These are phyloP conservation scores for Charanyca ferruginea DNA, from an alignment of 2,888 invertebrate genomes.

Conservation along the genomic window DNA sequence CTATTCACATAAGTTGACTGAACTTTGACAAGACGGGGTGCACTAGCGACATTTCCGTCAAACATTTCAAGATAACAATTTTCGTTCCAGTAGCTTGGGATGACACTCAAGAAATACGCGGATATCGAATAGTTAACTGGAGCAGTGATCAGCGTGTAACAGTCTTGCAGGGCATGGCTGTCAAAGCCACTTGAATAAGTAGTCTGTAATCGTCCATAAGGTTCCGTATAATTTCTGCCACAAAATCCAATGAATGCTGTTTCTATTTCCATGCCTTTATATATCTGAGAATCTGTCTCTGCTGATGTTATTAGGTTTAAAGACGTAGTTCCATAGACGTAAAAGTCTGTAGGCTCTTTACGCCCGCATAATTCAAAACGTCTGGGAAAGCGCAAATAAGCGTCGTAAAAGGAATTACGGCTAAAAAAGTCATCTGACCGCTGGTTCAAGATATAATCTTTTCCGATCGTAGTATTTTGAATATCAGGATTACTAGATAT, in stretches of 20 bases:
- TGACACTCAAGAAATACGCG: slow-evolving; percentile 89
- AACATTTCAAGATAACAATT: slow-evolving; percentile 81
- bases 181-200: slow-evolving; percentile 48
- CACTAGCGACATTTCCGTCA: slow-evolving; percentile 78
- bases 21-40: slow-evolving; percentile 69
- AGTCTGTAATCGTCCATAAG: slow-evolving; percentile 93
- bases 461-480: slow-evolving; percentile 75
- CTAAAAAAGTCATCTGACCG: slow-evolving; percentile 69
- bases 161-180: slow-evolving; percentile 78
- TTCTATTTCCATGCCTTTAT: slow-evolving; percentile 93
- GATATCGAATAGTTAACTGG: slow-evolving; percentile 93
- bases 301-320: slow-evolving; percentile 78
- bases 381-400: slow-evolving; percentile 57
- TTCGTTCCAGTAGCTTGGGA: slow-evolving; percentile 72
- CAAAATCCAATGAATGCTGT: slow-evolving; percentile 89
- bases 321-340: slow-evolving; percentile 72
- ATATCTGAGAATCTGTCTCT: slow-evolving; percentile 68
- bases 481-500: slow-evolving; percentile 68
- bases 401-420: slow-evolving; percentile 67
- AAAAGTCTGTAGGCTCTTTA: slow-evolving; percentile 76
- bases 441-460: slow-evolving; percentile 74
- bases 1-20: slow-evolving; percentile 62
- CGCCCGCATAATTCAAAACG: slow-evolving; percentile 75
- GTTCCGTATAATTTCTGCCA: slow-evolving; percentile 92
- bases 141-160: slow-evolving; percentile 93